Conservation (phyloP, 2,113 vertebrate genomes). For the Erinaceus europaeus region DNA sequence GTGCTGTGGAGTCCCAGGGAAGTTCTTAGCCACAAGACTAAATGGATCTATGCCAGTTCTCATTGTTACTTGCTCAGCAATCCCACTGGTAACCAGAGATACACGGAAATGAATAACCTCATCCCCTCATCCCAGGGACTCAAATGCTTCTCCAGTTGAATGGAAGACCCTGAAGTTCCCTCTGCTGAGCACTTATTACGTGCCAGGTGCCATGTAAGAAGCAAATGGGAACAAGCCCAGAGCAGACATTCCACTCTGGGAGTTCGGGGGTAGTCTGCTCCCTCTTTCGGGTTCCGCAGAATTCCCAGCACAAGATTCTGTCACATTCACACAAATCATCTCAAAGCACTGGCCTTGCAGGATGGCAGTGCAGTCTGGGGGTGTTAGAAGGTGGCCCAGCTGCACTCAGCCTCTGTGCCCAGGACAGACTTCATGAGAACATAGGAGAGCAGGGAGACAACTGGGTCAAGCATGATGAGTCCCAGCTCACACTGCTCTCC, state of each 20-base stretch:
- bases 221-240: neutral
- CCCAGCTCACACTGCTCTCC: neutral
- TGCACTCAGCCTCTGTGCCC: neutral
- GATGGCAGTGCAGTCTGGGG: neutral
- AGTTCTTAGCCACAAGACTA: too few species aligned
- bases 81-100: neutral
- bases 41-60: too few species aligned
- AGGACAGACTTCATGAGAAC: neutral
- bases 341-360: neutral
- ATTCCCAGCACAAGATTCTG: neutral
- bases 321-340: neutral
- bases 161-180: neutral
- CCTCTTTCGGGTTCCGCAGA: neutral
- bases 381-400: neutral
- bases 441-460: neutral
- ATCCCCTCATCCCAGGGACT: too few species aligned
- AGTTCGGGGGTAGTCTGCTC: neutral
- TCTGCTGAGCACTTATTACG: neutral
- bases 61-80: too few species aligned
- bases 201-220: accelerated
- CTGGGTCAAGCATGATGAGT: neutral
- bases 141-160: too few species aligned
- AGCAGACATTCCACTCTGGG: neutral
- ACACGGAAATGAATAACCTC: neutral
- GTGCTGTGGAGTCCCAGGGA: too few species aligned